Percentiles rank a stretch among this genome's conserved stretches.
phyloP scores from a whole-genome alignment of 2,888 invertebrate genomes.

The Heliconius cydno region DNA sequence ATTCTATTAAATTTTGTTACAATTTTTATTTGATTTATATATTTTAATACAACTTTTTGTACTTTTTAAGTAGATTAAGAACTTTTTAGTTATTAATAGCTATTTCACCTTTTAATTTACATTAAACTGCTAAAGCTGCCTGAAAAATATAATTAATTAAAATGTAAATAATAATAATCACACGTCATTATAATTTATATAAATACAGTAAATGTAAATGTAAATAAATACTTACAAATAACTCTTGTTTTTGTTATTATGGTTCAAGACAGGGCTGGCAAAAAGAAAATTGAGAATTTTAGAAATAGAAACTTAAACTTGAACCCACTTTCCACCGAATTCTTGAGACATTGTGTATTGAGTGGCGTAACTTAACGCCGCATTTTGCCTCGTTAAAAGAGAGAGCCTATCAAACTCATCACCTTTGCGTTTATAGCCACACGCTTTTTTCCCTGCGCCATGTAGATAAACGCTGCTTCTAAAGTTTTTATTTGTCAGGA shows the following conservation, averaged over 20 bases:
- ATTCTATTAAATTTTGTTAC: not conserved
- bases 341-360: too few relatives aligned
- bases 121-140: not conserved
- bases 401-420: too few relatives aligned
- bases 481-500: too few relatives aligned
- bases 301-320: not conserved
- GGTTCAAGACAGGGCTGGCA: not conserved
- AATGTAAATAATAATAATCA: not conserved
- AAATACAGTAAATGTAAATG: not conserved
- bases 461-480: too few relatives aligned
- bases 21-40: not conserved
- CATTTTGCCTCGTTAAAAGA: too few relatives aligned
- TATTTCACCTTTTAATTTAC: not conserved
- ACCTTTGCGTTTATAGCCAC: too few relatives aligned
- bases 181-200: not conserved
- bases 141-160: not conserved
- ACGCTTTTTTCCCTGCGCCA: too few relatives aligned
- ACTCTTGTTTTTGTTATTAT: not conserved
- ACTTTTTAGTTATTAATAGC: too few relatives aligned
- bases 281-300: not conserved
- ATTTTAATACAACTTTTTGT: too few relatives aligned
- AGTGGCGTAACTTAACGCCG: too few relatives aligned
- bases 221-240: not conserved
- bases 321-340: too few relatives aligned
- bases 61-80: too few relatives aligned